Percentiles rank a stretch among this genome's conserved stretches.
phyloP scores from a whole-genome alignment of 2,113 vertebrate species.

The Steatornis caripensis region DNA sequence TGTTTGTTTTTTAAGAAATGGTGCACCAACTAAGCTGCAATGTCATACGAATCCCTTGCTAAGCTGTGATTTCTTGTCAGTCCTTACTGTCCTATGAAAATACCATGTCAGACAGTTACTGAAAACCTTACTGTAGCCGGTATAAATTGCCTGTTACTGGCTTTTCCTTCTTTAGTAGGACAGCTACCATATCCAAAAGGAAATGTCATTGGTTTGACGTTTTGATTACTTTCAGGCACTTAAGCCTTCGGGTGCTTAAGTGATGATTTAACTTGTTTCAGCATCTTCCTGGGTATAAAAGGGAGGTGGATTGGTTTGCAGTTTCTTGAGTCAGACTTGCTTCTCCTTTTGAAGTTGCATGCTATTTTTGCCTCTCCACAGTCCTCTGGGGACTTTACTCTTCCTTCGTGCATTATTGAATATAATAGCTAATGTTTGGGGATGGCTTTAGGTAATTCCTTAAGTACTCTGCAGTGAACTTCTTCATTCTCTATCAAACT shows the following conservation, averaged over 20 bases:
- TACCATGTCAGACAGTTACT: fast-evolving
- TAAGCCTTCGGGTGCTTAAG: neutral
- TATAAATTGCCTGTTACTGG: neutral
- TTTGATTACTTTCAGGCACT: neutral
- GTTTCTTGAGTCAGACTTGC: neutral
- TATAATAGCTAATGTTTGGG: constrained; percentile 7
- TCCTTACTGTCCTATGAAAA: neutral
- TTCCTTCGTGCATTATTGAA: neutral
- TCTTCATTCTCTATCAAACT: neutral
- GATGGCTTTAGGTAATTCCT: constrained; percentile 33
- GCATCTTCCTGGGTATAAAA: neutral
- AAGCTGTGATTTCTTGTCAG: neutral
- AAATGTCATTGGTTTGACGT: neutral
- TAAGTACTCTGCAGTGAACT: neutral
- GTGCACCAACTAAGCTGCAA: neutral
- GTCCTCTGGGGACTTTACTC: neutral
- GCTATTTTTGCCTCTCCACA: neutral
- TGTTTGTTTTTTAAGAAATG: neutral
- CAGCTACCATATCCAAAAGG: neutral
- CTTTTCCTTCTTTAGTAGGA: neutral
- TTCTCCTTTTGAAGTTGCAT: neutral
- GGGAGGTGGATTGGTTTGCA: neutral
- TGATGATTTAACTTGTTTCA: neutral
- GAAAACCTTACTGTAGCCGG: neutral
- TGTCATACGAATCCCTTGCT: neutral